Base-by-base conservation (phyloP, 1,140 invertebrate genomes). In the Drosophila mauritiana region DNA sequence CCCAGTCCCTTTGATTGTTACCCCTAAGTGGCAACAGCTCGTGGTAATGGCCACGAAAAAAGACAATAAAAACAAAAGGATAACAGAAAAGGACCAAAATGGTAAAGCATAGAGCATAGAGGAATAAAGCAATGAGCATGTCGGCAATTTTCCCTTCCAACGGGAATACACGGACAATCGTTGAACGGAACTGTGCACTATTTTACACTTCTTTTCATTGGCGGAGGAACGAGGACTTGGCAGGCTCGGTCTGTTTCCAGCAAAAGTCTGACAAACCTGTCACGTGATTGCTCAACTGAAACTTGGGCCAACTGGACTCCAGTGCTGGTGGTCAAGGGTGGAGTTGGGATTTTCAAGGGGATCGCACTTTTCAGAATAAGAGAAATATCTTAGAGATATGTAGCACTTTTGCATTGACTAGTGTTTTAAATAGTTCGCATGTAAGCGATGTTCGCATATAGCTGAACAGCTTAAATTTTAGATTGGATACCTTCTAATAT, bases 221-320 rank as follows among this genome's bases (percentile, higher is more conserved):
- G 20, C 15, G n/a, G 13, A n/a, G 40, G 8, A 43, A 74, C 42
- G 54, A 65, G 61, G 63, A 69, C 37, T 78, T 81, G 69, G 55
- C 62, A 80, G 81, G 64, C 81, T 86, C 51, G 81, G 82, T 75
- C 80, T 84, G 77, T 86, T 86, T 86, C 54, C 54, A 80, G 68
- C 49, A 57, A 68, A 61, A 70, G 82, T 76, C 82, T 86, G 82
- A 86, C 82, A 86, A 86, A 86, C 82, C 82, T 85, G 82, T 86
- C 82, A 85, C 82, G 73, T 85, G 82, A 86, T 86, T 86, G 74
- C 78, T 86, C 78, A 72, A 81, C 82, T 81, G 65, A 54, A 85
- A 68, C 63, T 52, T 73, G 40, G 15, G 43, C 22, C 39, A 53
- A 39, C 17, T 70, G 69, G 49, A 61, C 56, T 49, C 17, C 13